Percentiles rank a stretch among this genome's conserved stretches.
phyloP scores from a whole-genome alignment of 2,797 vertebrate species.

The Peromyscus aztecus region DNA sequence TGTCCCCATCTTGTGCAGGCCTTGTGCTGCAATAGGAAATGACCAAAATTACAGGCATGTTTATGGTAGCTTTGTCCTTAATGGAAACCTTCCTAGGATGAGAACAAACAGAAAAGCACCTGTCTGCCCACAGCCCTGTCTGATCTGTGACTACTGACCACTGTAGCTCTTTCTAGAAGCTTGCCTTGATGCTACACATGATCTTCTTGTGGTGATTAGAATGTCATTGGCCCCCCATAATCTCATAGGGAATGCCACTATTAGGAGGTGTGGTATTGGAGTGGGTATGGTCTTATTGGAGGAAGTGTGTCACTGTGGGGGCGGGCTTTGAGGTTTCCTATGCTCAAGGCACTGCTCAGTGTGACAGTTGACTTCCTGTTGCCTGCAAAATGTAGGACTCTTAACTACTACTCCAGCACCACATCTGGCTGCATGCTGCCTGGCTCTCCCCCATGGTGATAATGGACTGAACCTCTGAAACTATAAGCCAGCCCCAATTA shows the following conservation, averaged over 20 bases:
- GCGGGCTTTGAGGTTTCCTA: neutral
- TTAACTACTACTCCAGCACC: neutral
- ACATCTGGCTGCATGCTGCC: neutral
- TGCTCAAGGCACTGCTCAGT: neutral
- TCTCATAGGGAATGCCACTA: neutral
- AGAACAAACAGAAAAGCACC: neutral
- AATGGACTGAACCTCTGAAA: neutral
- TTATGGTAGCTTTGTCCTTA: neutral
- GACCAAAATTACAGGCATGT: neutral
- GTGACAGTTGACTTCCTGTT: neutral
- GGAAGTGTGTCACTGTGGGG: neutral
- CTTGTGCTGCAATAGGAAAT: neutral
- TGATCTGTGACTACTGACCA: neutral
- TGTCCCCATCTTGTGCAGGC: neutral
- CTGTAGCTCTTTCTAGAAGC: neutral
- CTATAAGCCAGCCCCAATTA: neutral
- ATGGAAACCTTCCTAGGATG: neutral
- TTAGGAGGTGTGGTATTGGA: neutral
- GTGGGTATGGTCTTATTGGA: neutral
- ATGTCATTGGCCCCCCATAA: neutral
- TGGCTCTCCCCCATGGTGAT: neutral
- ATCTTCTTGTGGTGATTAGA: neutral
- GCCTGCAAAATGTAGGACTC: neutral
- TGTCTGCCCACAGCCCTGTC: too few relatives aligned
- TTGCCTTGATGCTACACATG: neutral